phyloP scores from a whole-genome alignment of 2,797 vertebrate genomes.

The Cryptoblepharus egeriae region DNA sequence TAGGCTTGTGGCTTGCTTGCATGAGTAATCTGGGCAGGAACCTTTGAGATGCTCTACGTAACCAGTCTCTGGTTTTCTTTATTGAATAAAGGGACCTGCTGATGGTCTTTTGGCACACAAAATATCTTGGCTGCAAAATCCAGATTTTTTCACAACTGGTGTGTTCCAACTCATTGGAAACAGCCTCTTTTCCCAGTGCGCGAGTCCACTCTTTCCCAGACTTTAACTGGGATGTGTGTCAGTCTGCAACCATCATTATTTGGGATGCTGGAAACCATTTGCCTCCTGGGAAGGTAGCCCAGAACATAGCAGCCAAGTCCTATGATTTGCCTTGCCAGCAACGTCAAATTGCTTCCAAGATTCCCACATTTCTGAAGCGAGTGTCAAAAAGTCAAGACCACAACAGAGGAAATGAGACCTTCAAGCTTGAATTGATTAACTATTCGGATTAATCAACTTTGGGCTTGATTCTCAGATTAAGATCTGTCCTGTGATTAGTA shows the following conservation, averaged over 20 bases:
- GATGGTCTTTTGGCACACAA: not conserved
- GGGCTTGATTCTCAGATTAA: not conserved
- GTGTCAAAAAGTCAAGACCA: conserved; percentile 6
- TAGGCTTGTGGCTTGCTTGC: not conserved
- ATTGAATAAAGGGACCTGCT: too few relatives aligned
- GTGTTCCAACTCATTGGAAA: not conserved
- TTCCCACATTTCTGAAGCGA: conserved; percentile 40
- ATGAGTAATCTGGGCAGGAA: not conserved
- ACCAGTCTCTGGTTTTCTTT: too few relatives aligned
- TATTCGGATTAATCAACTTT: not conserved
- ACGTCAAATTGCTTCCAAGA: conserved; percentile 46
- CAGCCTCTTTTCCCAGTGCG: not conserved
- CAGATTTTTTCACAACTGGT: not conserved
- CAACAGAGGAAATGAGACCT: conserved; percentile 7
- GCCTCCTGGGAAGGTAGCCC: not conserved
- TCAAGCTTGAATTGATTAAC: not conserved
- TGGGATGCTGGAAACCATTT: not conserved
- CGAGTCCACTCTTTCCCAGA: too few relatives aligned
- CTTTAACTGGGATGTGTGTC: not conserved
- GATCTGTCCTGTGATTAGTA: not conserved
- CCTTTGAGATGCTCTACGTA: not conserved
- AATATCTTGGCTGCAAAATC: not conserved
- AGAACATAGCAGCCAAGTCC: rapidly evolving
- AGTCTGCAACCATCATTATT: not conserved
- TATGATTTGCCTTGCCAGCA: not conserved